Evolutionary conservation across 1,140 invertebrate species (phyloP), one percentile per base, ranked within the genome.

Genomic region (Diorhabda elongata): DNA sequence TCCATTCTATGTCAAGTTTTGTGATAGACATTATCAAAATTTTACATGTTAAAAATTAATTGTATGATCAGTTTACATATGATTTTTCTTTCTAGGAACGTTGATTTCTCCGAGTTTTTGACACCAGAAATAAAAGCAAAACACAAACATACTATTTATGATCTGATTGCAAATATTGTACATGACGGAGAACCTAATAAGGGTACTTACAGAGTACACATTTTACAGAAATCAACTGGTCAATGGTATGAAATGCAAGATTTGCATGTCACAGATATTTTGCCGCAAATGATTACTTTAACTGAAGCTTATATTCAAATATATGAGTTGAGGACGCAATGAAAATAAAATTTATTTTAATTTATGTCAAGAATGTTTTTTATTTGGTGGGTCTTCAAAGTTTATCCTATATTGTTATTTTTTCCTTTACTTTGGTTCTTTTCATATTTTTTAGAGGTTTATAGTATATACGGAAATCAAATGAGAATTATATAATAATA

Each of bases 261-360:
- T 88, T 86, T 99, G 44, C 98, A 99, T 80, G 97, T 99, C 0
- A 97, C 92, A 3, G 96, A 97, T 81, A 98, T 99, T 79, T 84
- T 99, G 41, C 97, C 98, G 3, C 97, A 99, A 82, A 99, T 99
- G 96, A 99, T 99, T 69, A 98, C 98, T 0, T 84, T 99, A 4
- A 98, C 97, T 5, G 98, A 99, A 85, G 96, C 96, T 7, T 99
- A 99, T 76, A 98, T 99, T 79, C 98, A 99, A 81, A 88, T 89
- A 72, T 89, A 89, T 83, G 88, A 89, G 78, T 81, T 85, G 78
- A 84, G 77, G 74, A 70, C 11, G 11, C 59, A 41, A 44, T 64
- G n/a, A 52, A 8, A 52, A 52, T 8, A 8, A 52, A 52, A 52
- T 52, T 8, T 52, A 8, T 52, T 52, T 52, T 8, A 26, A 26